These are phyloP conservation scores for Leucoraja erinaceus DNA, from an alignment of 2,113 vertebrate genomes.

Conservation along the genomic window DNA sequence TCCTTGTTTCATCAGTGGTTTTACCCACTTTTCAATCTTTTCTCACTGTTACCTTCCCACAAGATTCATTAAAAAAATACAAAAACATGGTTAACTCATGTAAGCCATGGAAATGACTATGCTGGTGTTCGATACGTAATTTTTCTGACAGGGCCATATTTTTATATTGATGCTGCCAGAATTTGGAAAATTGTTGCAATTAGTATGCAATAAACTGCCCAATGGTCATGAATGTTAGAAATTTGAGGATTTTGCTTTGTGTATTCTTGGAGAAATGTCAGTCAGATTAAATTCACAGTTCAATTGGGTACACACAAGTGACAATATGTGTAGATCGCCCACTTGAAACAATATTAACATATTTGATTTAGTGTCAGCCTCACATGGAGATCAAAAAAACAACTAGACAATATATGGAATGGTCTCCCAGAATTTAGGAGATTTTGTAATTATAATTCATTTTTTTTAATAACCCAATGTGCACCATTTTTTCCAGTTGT, in stretches of 20 bases:
- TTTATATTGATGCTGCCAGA: neutral
- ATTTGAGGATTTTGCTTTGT: neutral
- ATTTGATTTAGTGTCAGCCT: neutral
- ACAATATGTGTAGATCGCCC: neutral
- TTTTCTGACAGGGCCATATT: neutral
- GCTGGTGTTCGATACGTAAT: neutral
- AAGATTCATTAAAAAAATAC: neutral
- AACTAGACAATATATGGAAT: neutral
- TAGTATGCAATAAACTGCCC: neutral
- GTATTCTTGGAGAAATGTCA: neutral
- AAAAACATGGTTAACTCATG: neutral
- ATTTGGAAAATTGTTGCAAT: neutral
- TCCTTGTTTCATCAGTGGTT: neutral
- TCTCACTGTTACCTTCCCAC: neutral
- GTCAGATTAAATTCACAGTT: neutral
- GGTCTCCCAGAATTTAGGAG: neutral
- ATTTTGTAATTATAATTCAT: neutral
- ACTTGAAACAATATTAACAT: neutral
- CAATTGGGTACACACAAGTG: too few species aligned
- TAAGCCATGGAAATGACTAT: neutral
- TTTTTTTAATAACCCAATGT: neutral
- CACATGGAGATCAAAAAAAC: neutral
- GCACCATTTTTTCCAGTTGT: conserved; percentile 36
- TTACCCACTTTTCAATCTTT: neutral
- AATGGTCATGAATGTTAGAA: neutral